Conservation (phyloP, 2,113 vertebrate genomes). For the Alethe castanea region DNA sequence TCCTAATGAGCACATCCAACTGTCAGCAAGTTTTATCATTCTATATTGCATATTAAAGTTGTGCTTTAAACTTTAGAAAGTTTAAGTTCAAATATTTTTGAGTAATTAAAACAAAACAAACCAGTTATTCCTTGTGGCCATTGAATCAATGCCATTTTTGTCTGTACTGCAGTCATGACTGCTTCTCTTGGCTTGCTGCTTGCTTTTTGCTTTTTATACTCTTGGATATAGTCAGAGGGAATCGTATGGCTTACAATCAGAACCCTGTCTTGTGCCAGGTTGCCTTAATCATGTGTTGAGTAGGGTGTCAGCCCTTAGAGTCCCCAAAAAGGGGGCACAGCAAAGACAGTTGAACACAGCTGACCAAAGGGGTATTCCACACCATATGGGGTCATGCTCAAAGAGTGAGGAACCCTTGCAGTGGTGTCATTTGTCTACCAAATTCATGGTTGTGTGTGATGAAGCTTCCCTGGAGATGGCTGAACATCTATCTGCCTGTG, state of each 20-base stretch:
- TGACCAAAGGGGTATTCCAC: not conserved
- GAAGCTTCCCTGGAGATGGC: not conserved
- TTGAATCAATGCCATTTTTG: not conserved
- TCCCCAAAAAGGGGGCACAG: not conserved
- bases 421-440: not conserved
- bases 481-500: too few species aligned
- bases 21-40: not conserved
- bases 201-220: not conserved
- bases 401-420: not conserved
- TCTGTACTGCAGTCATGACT: not conserved
- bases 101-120: not conserved
- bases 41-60: not conserved
- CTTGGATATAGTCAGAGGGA: not conserved
- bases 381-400: not conserved
- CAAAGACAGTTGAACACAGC: not conserved
- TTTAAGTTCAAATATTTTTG: not conserved
- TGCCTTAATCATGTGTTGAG: not conserved
- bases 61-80: not conserved
- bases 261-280: not conserved
- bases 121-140: not conserved
- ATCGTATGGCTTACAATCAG: not conserved
- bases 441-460: accelerated
- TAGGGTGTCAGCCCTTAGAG: not conserved
- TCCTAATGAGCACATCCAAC: not conserved
- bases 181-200: not conserved